phyloP scores from a whole-genome alignment of 2,797 vertebrate species.

The Simalia tracyae region DNA sequence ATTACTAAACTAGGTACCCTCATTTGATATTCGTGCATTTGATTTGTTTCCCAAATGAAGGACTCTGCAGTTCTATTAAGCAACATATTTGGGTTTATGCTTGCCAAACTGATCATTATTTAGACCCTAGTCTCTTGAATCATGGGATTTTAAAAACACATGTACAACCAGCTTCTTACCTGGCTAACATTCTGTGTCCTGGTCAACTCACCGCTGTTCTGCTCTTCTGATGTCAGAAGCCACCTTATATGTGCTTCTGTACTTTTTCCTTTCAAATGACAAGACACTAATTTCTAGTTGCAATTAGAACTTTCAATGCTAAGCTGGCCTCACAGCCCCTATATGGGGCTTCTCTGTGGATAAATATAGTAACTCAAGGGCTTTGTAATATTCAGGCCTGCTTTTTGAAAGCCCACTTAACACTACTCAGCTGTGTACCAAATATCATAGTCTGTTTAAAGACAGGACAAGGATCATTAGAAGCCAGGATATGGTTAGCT shows the following conservation, averaged over 20 bases:
- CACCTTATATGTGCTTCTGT: neutral
- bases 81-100: neutral
- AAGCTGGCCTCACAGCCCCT: too few relatives aligned
- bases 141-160: too few relatives aligned
- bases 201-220: neutral
- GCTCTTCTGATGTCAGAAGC: too few relatives aligned
- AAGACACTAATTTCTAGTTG: neutral
- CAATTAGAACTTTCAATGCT: neutral
- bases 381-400: neutral
- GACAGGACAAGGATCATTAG: neutral
- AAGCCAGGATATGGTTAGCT: neutral
- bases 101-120: neutral
- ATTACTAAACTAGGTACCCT: neutral
- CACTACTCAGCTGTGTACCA: neutral
- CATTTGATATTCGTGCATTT: neutral
- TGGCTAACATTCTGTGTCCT: neutral
- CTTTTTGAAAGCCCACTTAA: neutral
- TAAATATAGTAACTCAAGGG: neutral
- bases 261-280: neutral
- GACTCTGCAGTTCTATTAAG: neutral
- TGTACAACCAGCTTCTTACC: neutral
- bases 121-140: neutral
- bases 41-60: neutral
- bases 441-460: neutral
- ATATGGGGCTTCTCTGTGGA: neutral